Conservation (phyloP, 2,888 invertebrate species). For the Baccha elongata region DNA sequence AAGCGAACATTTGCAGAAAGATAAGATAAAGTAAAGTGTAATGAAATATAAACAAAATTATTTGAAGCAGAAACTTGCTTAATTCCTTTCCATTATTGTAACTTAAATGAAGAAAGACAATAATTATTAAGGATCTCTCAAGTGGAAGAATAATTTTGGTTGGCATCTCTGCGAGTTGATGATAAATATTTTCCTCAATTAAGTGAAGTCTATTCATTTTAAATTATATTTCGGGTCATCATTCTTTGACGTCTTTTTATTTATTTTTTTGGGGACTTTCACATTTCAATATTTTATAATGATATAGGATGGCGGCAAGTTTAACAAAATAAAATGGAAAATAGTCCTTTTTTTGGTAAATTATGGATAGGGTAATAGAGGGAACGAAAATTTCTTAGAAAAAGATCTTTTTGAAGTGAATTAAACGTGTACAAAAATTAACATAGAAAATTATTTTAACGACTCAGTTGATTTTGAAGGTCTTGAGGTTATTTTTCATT, state of each 20-base stretch:
- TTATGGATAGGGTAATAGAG: too few relatives aligned
- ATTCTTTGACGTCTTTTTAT: background rate
- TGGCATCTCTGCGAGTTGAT: background rate
- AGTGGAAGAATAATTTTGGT: conserved; percentile 12
- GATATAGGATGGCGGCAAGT: too few relatives aligned
- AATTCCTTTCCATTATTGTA: conserved; percentile 16
- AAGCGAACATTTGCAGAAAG: background rate
- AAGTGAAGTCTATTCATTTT: conserved; percentile 22
- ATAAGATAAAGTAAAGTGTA: conserved; percentile 1
- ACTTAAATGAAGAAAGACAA: background rate
- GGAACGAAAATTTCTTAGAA: too few relatives aligned
- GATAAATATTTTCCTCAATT: conserved; percentile 21
- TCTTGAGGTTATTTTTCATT: too few relatives aligned
- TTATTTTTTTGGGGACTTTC: too few relatives aligned
- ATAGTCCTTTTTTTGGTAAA: too few relatives aligned
- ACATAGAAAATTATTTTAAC: too few relatives aligned
- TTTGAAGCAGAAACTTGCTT: conserved; percentile 10
- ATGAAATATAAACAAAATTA: conserved; percentile 18
- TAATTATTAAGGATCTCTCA: conserved; percentile 3
- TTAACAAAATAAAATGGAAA: too few relatives aligned
- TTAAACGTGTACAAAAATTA: too few relatives aligned
- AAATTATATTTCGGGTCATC: conserved; percentile 5
- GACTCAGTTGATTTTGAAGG: too few relatives aligned
- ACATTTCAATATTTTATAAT: background rate
- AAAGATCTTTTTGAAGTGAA: too few relatives aligned